Conservation (phyloP, 35 echinoderm and acorn worm species). For the Apostichopus californicus region DNA sequence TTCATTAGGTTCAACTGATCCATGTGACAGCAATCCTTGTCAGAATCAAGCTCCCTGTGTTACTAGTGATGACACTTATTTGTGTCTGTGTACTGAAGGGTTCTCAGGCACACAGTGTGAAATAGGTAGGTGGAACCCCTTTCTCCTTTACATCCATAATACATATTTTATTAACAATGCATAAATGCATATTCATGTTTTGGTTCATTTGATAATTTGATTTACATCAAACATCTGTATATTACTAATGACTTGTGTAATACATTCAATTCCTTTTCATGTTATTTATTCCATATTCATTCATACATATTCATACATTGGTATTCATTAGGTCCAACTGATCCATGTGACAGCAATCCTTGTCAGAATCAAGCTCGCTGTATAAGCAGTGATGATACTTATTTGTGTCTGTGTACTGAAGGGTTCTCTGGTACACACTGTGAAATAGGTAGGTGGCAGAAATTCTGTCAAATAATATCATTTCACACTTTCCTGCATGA, state of each 20-base stretch:
- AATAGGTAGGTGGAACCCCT: constrained; percentile 40
- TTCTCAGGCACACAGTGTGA: constrained; percentile 62
- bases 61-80: constrained; percentile 12
- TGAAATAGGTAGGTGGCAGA: constrained; percentile 56
- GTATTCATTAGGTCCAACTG: not conserved
- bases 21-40: constrained; percentile 53
- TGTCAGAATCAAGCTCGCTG: constrained; percentile 62
- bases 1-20: not conserved
- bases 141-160: too few relatives aligned
- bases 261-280: too few relatives aligned
- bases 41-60: constrained; percentile 57
- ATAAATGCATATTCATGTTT: too few relatives aligned
- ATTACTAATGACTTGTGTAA: too few relatives aligned
- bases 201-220: too few relatives aligned
- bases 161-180: too few relatives aligned
- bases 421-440: constrained; percentile 59
- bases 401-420: constrained; percentile 49
- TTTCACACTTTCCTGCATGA: too few relatives aligned
- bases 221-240: too few relatives aligned
- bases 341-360: constrained; percentile 30
- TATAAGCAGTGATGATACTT: constrained; percentile 19
- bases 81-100: constrained; percentile 53
- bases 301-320: too few relatives aligned
- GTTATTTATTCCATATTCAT: too few relatives aligned
- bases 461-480: too few relatives aligned